These are phyloP conservation scores for Mythimna impura DNA, from an alignment of 2,888 invertebrate genomes.

Conservation along the genomic window DNA sequence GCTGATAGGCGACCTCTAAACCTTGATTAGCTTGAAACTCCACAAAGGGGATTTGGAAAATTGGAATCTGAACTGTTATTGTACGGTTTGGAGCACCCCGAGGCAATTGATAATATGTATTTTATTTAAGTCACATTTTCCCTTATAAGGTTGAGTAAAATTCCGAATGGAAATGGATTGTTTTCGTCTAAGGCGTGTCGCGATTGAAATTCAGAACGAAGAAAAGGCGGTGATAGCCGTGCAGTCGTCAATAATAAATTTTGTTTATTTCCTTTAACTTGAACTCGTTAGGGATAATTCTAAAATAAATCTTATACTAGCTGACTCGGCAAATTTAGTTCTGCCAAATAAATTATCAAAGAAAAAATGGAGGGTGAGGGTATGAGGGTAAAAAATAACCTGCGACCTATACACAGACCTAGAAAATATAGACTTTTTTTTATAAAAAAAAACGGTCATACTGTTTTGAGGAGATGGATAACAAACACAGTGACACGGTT, in stretches of 20 bases:
- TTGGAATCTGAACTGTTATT: constrained; percentile 63
- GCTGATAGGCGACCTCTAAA: constrained; percentile 59
- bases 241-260: constrained; percentile 32
- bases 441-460: too few relatives aligned
- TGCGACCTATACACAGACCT: too few relatives aligned
- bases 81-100: constrained; percentile 40
- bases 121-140: constrained; percentile 49
- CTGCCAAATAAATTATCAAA: too few relatives aligned
- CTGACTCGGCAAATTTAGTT: too few relatives aligned
- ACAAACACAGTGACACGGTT: too few relatives aligned
- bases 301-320: neutral
- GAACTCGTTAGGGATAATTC: constrained; percentile 21
- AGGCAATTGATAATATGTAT: constrained; percentile 47
- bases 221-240: constrained; percentile 45
- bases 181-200: constrained; percentile 37
- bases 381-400: too few relatives aligned
- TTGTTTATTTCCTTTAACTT: constrained; percentile 27
- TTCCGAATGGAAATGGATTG: constrained; percentile 35
- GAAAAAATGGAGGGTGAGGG: too few relatives aligned
- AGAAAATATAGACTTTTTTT: too few relatives aligned
- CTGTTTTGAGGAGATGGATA: too few relatives aligned
- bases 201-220: constrained; percentile 41
- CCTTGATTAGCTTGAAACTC: constrained; percentile 59
- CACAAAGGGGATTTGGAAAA: constrained; percentile 58
- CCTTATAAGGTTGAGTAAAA: constrained; percentile 32